Conservation (phyloP, 2,113 vertebrate genomes). For the Sylvilagus bachmani region DNA sequence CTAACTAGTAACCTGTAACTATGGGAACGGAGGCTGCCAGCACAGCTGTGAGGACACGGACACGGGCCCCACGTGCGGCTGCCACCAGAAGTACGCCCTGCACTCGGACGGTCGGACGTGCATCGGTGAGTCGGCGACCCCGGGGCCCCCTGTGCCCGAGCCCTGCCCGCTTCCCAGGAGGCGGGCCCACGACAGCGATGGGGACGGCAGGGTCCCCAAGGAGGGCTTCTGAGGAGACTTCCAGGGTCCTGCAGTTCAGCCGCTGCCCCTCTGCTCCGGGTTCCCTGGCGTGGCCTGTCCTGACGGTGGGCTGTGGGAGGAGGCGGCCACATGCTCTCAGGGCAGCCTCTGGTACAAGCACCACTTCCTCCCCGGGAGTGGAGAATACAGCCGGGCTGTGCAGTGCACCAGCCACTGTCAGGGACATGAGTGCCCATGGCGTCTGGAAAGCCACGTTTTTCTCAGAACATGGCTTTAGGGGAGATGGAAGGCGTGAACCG, state of each 20-base stretch:
- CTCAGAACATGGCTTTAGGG: too few relatives aligned
- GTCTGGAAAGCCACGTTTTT: too few relatives aligned
- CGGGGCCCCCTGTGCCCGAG: fast-evolving
- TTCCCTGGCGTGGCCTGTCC: not conserved
- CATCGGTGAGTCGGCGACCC: constrained; percentile 93
- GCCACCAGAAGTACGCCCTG: constrained; percentile 98
- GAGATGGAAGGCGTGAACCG: not conserved
- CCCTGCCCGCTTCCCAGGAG: too few relatives aligned
- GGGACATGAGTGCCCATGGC: too few relatives aligned
- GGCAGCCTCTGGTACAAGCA: too few relatives aligned
- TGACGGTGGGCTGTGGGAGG: not conserved
- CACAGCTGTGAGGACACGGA: constrained; percentile 98
- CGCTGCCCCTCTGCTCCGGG: not conserved
- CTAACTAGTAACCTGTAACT: constrained; percentile 98
- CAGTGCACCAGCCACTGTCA: too few relatives aligned
- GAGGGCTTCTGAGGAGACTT: not conserved
- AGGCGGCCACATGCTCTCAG: too few relatives aligned
- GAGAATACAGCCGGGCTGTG: too few relatives aligned
- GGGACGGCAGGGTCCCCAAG: not conserved
- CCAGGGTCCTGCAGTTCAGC: not conserved
- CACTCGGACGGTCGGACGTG: constrained; percentile 97
- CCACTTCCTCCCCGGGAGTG: too few relatives aligned
- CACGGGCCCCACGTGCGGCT: constrained; percentile 95
- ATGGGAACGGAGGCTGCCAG: constrained; percentile 99
- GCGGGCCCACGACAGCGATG: fast-evolving